Conservation (phyloP, 1,140 invertebrate genomes). For the Eupristina koningsbergeri region DNA sequence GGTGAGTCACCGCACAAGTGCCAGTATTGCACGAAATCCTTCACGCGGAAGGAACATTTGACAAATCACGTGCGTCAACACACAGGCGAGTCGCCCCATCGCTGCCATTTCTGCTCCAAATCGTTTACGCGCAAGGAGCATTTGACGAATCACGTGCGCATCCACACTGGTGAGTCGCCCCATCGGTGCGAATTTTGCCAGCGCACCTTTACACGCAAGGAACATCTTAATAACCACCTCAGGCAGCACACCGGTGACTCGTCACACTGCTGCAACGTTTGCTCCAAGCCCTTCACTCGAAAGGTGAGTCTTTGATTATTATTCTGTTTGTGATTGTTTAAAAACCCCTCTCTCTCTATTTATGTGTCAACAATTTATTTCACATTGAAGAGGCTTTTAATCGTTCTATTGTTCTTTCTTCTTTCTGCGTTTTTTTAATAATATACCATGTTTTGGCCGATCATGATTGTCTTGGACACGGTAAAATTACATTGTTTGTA, state of each 20-base stretch:
- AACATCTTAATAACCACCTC: slow-evolving; percentile 86
- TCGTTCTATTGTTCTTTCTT: too few relatives aligned
- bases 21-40: slow-evolving; percentile 81
- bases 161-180: slow-evolving; percentile 83
- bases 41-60: slow-evolving; percentile 92
- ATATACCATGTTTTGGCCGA: too few relatives aligned
- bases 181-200: slow-evolving; percentile 87
- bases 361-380: background rate
- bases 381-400: too few relatives aligned
- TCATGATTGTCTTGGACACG: too few relatives aligned
- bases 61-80: slow-evolving; percentile 88
- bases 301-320: slow-evolving; percentile 78
- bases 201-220: slow-evolving; percentile 87
- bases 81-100: slow-evolving; percentile 86
- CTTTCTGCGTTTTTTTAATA: too few relatives aligned
- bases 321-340: too few relatives aligned
- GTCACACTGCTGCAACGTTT: slow-evolving; percentile 88
- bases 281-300: slow-evolving; percentile 89
- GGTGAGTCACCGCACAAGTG: slow-evolving; percentile 81
- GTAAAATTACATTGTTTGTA: too few relatives aligned
- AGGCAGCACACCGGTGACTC: slow-evolving; percentile 93
- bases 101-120: slow-evolving; percentile 88
- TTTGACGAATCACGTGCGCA: slow-evolving; percentile 83
- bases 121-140: slow-evolving; percentile 89
- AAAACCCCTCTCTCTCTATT: too few relatives aligned